Evolutionary conservation across 2,888 invertebrate species (phyloP).

Genomic region (Atethmia centrago): DNA sequence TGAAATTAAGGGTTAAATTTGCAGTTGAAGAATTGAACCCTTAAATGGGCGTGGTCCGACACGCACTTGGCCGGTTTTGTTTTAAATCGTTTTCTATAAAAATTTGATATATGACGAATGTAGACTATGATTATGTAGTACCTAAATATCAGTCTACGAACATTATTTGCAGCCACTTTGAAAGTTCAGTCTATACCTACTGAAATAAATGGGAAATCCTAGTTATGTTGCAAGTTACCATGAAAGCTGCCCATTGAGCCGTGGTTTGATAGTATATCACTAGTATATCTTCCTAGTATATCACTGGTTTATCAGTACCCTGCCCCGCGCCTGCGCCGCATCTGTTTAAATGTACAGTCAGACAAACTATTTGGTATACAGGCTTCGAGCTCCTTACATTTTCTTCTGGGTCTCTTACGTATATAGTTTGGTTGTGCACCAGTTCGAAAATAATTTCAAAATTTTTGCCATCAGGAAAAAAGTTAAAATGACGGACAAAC

Average conservation of each 20-base stretch:
- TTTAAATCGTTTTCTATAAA: neutral
- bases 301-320: slow-evolving; percentile 13
- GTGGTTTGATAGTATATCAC: slow-evolving; percentile 41
- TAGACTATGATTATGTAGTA: neutral
- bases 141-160: too few relatives aligned
- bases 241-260: slow-evolving; percentile 41
- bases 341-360: neutral
- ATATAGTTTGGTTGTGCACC: slow-evolving; percentile 90
- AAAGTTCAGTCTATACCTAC: neutral
- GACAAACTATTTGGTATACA: neutral
- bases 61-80: too few relatives aligned
- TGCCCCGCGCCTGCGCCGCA: neutral
- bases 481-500: slow-evolving; percentile 96
- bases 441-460: slow-evolving; percentile 90
- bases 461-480: slow-evolving; percentile 91
- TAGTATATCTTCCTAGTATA: slow-evolving; percentile 25
- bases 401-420: slow-evolving; percentile 91
- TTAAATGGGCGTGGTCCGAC: too few relatives aligned
- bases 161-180: neutral
- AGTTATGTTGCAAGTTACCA: slow-evolving; percentile 16
- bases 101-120: neutral
- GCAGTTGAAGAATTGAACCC: too few relatives aligned
- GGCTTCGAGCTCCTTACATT: slow-evolving; percentile 90
- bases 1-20: too few relatives aligned
- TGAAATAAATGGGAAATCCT: neutral